These are phyloP conservation scores for Ctenopoma kingsleyae DNA, from an alignment of 2,797 vertebrate genomes.

Conservation along the genomic window DNA sequence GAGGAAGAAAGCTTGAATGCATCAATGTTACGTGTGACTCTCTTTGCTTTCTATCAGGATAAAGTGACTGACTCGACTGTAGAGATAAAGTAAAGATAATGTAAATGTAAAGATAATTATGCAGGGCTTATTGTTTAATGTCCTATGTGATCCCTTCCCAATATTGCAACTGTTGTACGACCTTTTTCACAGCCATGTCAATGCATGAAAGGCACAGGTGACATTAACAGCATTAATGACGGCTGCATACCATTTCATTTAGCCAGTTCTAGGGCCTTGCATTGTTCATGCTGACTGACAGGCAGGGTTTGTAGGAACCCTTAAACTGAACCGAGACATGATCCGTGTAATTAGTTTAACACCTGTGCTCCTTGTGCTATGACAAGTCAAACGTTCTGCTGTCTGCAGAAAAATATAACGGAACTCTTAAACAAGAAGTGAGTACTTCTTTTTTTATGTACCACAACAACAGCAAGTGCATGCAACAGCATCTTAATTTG, in stretches of 20 bases:
- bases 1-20: slow-evolving; percentile 12
- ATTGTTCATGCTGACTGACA: background rate
- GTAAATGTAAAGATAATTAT: slow-evolving; percentile 7
- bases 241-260: slow-evolving; percentile 12
- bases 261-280: background rate
- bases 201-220: background rate
- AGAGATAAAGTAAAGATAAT: slow-evolving; percentile 25
- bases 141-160: background rate
- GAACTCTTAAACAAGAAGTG: background rate
- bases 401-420: background rate
- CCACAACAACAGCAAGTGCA: background rate
- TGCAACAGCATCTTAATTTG: background rate
- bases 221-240: background rate
- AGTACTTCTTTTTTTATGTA: background rate
- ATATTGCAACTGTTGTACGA: background rate
- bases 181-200: background rate
- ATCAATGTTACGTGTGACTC: background rate
- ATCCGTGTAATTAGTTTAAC: slow-evolving; percentile 20
- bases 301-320: background rate
- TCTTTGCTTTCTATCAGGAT: slow-evolving; percentile 7
- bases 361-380: slow-evolving; percentile 9
- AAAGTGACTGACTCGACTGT: slow-evolving; percentile 10
- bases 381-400: slow-evolving; percentile 18
- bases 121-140: background rate
- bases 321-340: slow-evolving; percentile 19